Conservation (phyloP, 2,888 invertebrate species). For the Pristionchus entomophagus region DNA sequence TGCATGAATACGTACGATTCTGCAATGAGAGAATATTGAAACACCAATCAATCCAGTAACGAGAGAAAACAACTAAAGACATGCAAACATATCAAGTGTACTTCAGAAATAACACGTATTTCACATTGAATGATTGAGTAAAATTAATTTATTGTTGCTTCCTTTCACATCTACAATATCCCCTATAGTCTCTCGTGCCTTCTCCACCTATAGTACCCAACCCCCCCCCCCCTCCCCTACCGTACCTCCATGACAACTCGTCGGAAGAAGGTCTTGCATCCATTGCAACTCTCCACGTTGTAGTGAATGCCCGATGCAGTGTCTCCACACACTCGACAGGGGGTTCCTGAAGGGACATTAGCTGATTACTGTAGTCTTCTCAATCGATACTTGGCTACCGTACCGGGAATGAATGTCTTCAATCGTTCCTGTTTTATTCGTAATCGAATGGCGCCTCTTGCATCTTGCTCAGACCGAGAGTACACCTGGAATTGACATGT, state of each 20-base stretch:
- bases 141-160: too few relatives aligned
- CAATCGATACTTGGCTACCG: neutral
- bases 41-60: neutral
- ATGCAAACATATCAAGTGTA: too few relatives aligned
- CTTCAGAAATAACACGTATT: too few relatives aligned
- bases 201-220: too few relatives aligned
- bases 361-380: neutral
- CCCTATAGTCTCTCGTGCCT: too few relatives aligned
- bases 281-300: conserved; percentile 57
- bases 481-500: conserved; percentile 40
- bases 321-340: conserved; percentile 70
- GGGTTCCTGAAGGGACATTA: conserved; percentile 55
- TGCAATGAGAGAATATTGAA: conserved; percentile 40
- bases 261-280: conserved; percentile 73
- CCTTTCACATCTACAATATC: too few relatives aligned
- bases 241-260: conserved; percentile 71
- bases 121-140: too few relatives aligned
- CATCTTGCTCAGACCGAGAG: conserved; percentile 42
- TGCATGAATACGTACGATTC: conserved; percentile 75
- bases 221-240: too few relatives aligned
- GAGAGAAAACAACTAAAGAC: too few relatives aligned
- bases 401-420: conserved; percentile 49
- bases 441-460: neutral
- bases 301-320: conserved; percentile 71
- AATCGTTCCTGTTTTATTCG: conserved; percentile 45